phyloP scores from a whole-genome alignment of 1,140 invertebrate genomes.

The Zaprionus gabonicus region DNA sequence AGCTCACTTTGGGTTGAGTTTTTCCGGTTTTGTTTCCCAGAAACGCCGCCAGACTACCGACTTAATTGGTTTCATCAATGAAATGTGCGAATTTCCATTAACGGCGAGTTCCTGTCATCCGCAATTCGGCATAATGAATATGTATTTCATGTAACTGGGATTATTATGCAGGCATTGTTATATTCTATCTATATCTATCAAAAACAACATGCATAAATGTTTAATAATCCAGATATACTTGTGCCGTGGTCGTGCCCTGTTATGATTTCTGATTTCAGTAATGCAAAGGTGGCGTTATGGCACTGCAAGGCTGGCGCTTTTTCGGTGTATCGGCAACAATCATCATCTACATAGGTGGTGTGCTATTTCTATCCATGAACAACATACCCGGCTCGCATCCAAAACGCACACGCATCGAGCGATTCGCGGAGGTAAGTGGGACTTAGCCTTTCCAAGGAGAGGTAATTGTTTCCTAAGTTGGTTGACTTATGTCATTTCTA shows the following conservation, averaged over 20 bases:
- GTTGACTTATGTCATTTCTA: neutral
- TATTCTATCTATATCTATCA: neutral
- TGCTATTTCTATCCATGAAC: slow-evolving; percentile 86
- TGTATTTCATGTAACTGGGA: neutral
- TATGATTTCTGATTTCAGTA: slow-evolving; percentile 57
- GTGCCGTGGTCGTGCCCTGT: neutral
- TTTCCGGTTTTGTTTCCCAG: neutral
- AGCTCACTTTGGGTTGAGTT: slow-evolving; percentile 9
- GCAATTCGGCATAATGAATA: slow-evolving; percentile 5
- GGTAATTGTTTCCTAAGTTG: too few relatives aligned
- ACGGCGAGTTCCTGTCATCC: slow-evolving; percentile 21
- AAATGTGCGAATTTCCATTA: slow-evolving; percentile 16
- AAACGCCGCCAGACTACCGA: neutral
- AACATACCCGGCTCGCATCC: slow-evolving; percentile 85
- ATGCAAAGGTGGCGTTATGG: slow-evolving; percentile 83
- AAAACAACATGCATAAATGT: slow-evolving; percentile 16
- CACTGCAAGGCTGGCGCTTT: slow-evolving; percentile 85
- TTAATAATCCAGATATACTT: slow-evolving; percentile 6
- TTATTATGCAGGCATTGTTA: neutral
- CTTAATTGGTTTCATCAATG: slow-evolving; percentile 50
- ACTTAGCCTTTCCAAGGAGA: neutral
- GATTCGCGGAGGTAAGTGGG: slow-evolving; percentile 74
- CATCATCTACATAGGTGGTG: slow-evolving; percentile 86
- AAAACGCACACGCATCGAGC: slow-evolving; percentile 67
- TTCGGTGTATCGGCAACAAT: slow-evolving; percentile 85